These are phyloP conservation scores for Macquaria australasica DNA, from an alignment of 2,113 vertebrate genomes.

Conservation along the genomic window DNA sequence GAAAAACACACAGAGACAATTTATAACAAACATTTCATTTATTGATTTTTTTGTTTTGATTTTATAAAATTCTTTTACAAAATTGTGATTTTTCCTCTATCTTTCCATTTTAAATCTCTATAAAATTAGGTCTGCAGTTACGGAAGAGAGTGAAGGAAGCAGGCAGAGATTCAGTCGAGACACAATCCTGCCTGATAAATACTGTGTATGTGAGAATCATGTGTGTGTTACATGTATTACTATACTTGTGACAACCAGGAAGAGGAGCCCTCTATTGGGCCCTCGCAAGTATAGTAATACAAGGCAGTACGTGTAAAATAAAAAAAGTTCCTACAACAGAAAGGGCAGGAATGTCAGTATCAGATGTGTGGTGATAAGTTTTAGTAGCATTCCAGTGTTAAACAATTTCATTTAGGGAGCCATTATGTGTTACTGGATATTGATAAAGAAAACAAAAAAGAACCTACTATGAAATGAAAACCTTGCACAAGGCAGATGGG, in stretches of 20 bases:
- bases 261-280: constrained; percentile 4
- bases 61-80: constrained; percentile 80
- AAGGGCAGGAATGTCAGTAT: constrained; percentile 71
- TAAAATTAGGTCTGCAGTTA: constrained; percentile 68
- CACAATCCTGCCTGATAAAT: constrained; percentile 62
- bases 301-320: constrained; percentile 50
- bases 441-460: constrained; percentile 42
- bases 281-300: constrained; percentile 49
- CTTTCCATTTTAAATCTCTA: constrained; percentile 64
- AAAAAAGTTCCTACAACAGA: constrained; percentile 40
- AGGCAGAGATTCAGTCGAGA: constrained; percentile 58
- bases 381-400: constrained; percentile 63
- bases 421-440: constrained; percentile 38
- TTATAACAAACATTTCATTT: constrained; percentile 77
- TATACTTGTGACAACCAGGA: constrained; percentile 27
- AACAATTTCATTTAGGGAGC: constrained; percentile 40
- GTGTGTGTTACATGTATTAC: constrained; percentile 47
- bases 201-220: constrained; percentile 29
- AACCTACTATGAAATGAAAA: constrained; percentile 39
- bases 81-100: constrained; percentile 58
- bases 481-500: constrained; percentile 49
- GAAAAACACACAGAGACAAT: constrained; percentile 17
- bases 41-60: constrained; percentile 40
- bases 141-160: constrained; percentile 59
- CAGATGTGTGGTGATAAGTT: constrained; percentile 46